Evolutionary conservation across 2,888 invertebrate species (phyloP), one percentile per base, ranked within the genome.

Genomic region (Nomada hirtipes): DNA sequence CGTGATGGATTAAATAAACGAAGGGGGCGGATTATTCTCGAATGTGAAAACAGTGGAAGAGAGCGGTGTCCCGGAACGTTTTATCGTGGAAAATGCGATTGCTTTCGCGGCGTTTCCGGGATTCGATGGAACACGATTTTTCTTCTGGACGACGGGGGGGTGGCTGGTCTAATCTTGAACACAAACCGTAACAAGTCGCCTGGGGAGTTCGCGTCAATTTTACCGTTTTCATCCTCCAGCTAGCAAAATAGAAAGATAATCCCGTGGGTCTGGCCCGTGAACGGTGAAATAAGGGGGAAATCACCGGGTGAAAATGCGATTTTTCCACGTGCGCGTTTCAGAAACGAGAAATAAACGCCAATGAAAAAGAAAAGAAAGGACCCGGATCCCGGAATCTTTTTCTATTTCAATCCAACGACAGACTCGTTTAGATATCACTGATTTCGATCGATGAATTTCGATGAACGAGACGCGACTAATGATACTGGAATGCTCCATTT

Each of bases 111-210:
- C 61, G 52, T 78, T 73, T 61, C 60, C 75, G 59, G 44, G 60
- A 73, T 55, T 74, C 78, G 72, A 60, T 60, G 74, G 61, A 61
- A 63, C 67, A 74, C 61, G 50, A 78, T 78, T 78, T 68, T 78
- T 74, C 75, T 57, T 67, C 36, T 18, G 42, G 50, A 59, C 26
- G 74, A 55, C 15, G 36, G 57, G 20, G 3, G 18, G 44, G 47
- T 10, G 15, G 47, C 23, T 11, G n/a, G 59, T 71, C 79, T 76
- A 76, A 80, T 76, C 79, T 76, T 53, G 76, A 44, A 55, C 61
- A 61, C 55, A 57, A 80, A 50, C 76, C 67, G 61, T 80, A 80
- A 80, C 67, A 76, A 76, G 67, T 72, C 61, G 61, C 61, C 71
- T 11, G 20, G 79, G 76, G 79, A 76, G 20, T 67, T 67, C 64